Percentiles rank a stretch among this genome's conserved stretches.
phyloP scores from a whole-genome alignment of 2,888 invertebrate genomes.

The Podabrus alpinus region DNA sequence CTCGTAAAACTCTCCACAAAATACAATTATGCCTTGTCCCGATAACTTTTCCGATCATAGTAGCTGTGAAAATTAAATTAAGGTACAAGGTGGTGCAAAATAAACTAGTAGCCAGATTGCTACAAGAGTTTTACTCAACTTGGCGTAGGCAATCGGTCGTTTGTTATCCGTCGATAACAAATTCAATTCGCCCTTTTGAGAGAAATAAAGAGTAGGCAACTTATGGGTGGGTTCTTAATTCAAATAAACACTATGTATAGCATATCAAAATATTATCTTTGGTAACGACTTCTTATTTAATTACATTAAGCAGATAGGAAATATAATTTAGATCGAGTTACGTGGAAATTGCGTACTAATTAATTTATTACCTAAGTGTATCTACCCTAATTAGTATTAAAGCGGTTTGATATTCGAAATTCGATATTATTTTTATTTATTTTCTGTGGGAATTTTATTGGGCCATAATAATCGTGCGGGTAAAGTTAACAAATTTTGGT shows the following conservation, averaged over 20 bases:
- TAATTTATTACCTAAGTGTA: constrained; percentile 5
- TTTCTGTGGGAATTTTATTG: not conserved
- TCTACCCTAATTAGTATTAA: not conserved
- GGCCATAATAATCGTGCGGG: not conserved
- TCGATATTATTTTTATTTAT: not conserved
- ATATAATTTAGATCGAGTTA: constrained; percentile 4
- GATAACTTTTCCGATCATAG: too few species aligned
- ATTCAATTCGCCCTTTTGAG: too few species aligned
- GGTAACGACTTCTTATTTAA: not conserved
- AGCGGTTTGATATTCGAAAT: not conserved
- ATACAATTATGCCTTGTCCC: too few species aligned
- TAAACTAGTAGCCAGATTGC: too few species aligned
- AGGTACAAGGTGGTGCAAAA: too few species aligned
- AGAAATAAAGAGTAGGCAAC: too few species aligned
- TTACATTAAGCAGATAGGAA: not conserved
- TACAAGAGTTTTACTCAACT: too few species aligned
- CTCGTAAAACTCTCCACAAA: too few species aligned
- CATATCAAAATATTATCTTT: not conserved
- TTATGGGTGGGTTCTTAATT: too few species aligned
- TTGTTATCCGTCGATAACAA: too few species aligned
- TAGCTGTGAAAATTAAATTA: too few species aligned
- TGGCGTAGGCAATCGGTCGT: too few species aligned
- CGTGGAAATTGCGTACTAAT: constrained; percentile 5
- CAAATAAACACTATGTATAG: not conserved
- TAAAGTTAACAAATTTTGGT: constrained; percentile 7